Base-by-base conservation (phyloP, 2,797 vertebrate species). In the Cirrhinus molitorella region DNA sequence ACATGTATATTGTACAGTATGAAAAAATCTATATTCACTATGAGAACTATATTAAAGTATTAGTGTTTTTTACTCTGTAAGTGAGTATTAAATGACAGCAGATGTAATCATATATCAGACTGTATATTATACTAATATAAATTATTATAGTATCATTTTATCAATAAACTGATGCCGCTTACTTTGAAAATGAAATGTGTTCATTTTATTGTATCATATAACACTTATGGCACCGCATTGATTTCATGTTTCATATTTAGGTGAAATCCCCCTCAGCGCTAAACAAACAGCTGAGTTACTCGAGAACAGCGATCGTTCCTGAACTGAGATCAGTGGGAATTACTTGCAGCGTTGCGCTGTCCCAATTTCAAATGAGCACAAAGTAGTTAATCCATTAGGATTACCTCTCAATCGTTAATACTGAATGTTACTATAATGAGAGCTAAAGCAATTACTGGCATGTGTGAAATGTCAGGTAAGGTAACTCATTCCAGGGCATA, bases 291-390 rank as follows among this genome's bases (percentile, higher is more conserved):
- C n/a, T n/a, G 21, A 53, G 75, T 45, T 63, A 43, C 34, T 40
- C 17, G 45, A 23, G n/a, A 23, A 57, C 2, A 61, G 23, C 13
- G 14, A 0, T 61, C 12, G 14, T 43, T 43, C 14, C 57, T 61
- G 23, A 61, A 61, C 23, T 5, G 23, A 28, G 71, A 80, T 83
- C 67, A 40, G 72, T 81, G 72, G 49, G 73, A 72, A 68, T 79
- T 74, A 81, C 68, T 79, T 83, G 81, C 81, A 80, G 51, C 25
- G 43, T 78, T 80, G 71, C 67, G 25, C 55, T 87, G 88, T 72
- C 77, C 87, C 83, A 86, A 77, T 86, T 88, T 86, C 51, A 53
- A 67, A 73, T 61, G 47, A 86, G 67, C 65, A 37, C 57, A 84
- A 51, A 70, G 19, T 53, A 61, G 31, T 73, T 80, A 77, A 84